phyloP scores from a whole-genome alignment of 2,113 vertebrate genomes.

The Pycnonotus jocosus region DNA sequence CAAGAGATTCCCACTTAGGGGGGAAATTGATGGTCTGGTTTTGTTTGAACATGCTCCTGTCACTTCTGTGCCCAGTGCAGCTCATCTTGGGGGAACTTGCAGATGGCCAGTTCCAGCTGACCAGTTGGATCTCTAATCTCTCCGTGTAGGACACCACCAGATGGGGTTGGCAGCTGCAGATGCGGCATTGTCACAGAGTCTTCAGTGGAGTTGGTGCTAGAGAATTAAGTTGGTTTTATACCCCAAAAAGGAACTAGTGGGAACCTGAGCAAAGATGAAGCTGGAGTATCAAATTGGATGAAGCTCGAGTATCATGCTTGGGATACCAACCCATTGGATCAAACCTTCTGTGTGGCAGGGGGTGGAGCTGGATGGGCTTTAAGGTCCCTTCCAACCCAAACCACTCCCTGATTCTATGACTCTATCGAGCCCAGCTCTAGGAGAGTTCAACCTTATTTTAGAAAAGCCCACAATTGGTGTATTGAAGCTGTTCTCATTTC shows the following conservation, averaged over 20 bases:
- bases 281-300: background rate
- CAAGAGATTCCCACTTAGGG: background rate
- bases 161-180: background rate
- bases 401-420: background rate
- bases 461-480: background rate
- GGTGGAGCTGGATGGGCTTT: background rate
- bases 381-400: background rate
- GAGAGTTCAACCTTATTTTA: background rate
- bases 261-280: background rate
- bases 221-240: background rate
- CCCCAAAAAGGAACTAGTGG: background rate
- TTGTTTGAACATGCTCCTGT: background rate
- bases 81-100: background rate
- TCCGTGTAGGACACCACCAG: fast-evolving
- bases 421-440: background rate
- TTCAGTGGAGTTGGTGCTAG: fast-evolving
- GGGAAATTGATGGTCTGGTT: background rate
- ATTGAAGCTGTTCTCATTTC: background rate
- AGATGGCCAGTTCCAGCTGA: background rate
- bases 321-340: background rate
- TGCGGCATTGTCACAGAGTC: fast-evolving
- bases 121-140: background rate
- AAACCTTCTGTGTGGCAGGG: background rate
- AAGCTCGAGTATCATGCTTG: background rate
- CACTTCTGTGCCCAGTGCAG: background rate